Base-by-base conservation (phyloP, 2,113 vertebrate genomes). In the Chelonoidis abingdonii region DNA sequence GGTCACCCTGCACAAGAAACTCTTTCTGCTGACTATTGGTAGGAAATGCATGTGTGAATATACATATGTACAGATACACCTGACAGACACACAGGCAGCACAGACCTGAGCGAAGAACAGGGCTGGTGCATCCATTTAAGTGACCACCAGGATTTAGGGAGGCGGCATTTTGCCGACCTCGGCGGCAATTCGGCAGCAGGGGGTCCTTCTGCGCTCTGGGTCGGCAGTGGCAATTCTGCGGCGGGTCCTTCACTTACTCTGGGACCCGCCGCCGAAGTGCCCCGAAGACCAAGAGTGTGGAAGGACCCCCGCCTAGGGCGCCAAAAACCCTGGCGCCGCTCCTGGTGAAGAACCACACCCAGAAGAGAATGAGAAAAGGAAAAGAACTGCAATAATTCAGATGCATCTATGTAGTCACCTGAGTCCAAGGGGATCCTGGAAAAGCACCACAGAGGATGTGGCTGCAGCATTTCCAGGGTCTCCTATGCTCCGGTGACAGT, bases 301-400 rank as follows among this genome's bases (percentile, higher is more conserved):
- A 44, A 44, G 44, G 44, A 44, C 44, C 44, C 44, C 44, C 44
- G 2, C 7, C 44, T 7, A 44, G 44, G 44, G 6, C 44, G 44
- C 44, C 44, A 44, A 44, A 44, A 44, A 44, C 44, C 44, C 44
- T 44, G 44, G 44, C 44, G 6, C 44, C 44, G 2, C 44, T 44
- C 6, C 44, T 44, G 44, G 44, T 7, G 44, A 44, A 44, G 41
- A 44, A 16, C 25, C 24, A 47, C 25, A 7, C 41, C 24, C 96
- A 75, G 90, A 90, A 94, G 92, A 29, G 52, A 82, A 35, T 89
- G 90, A 86, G 93, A 94, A 81, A 94, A 25, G 2, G 84, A 21
- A 85, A 41, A 49, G 5, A 29, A 38, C 78, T 0, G 2, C 38
- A 4, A 82, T 5, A 2, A 50, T 41, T 81, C 82, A 38, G 4